Evolutionary conservation across 2,113 vertebrate genomes (phyloP).

Genomic region (Neodontobutis hainanensis): DNA sequence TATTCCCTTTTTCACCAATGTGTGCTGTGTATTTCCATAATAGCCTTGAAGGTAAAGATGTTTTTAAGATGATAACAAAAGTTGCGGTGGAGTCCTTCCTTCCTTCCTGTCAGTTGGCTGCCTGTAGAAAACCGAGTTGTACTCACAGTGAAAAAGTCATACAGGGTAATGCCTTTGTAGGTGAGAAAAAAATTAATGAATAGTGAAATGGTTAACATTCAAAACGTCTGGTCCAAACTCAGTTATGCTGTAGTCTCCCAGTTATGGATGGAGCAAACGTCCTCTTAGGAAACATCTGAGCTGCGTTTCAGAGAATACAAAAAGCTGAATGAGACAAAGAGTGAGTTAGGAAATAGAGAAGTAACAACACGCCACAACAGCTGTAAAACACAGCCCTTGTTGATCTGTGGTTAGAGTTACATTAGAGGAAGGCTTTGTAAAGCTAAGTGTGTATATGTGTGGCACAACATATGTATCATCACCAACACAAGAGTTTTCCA

Average conservation of each 20-base stretch:
- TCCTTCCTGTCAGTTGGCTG: conserved; percentile 75
- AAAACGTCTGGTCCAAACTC: background rate
- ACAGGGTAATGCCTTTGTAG: background rate
- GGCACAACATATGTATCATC: background rate
- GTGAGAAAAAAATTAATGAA: background rate
- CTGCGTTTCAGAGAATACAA: conserved; percentile 8
- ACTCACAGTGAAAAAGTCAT: background rate
- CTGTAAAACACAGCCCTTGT: conserved; percentile 24
- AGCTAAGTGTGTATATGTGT: background rate
- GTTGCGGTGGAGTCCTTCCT: conserved; percentile 28
- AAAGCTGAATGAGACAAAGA: conserved; percentile 60
- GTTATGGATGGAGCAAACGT: conserved; percentile 40
- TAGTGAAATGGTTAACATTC: conserved; percentile 4
- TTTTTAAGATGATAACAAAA: conserved; percentile 35
- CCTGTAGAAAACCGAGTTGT: conserved; percentile 29
- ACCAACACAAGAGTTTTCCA: background rate
- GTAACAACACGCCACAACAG: conserved; percentile 55
- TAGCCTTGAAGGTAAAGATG: conserved; percentile 24
- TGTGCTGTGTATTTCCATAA: conserved; percentile 18
- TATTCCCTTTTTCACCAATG: conserved; percentile 51
- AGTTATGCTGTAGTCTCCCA: background rate
- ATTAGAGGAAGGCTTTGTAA: conserved; percentile 25
- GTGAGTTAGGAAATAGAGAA: conserved; percentile 50
- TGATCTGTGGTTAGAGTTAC: conserved; percentile 32
- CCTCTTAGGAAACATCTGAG: conserved; percentile 44